Evolutionary conservation across 2,888 invertebrate genomes (phyloP), one percentile per base, ranked within the genome.

Genomic region (Drosophila diplacantha): DNA sequence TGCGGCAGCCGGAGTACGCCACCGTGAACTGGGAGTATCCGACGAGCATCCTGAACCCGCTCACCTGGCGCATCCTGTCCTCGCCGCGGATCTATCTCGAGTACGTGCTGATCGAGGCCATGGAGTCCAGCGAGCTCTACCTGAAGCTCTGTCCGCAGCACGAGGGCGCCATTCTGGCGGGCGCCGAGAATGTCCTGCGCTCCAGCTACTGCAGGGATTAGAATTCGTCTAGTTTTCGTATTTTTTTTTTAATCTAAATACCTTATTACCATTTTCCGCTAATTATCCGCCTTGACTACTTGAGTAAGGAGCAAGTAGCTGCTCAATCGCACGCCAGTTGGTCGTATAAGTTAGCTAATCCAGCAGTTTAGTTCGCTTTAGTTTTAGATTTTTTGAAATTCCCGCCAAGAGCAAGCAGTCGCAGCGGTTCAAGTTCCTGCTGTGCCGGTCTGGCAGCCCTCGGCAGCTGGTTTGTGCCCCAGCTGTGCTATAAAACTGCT

Each of bases 21-120:
- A 91, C 93, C 70, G 91, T 95, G 2, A 91, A 93, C 77, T 96
- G 95, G 95, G 92, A 93, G 77, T 95, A 94, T 78, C 92, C 93
- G 77, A 93, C 93, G 4, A 94, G 93, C 68, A 87, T 94, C 22
- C 91, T 95, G 74, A 96, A 95, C 87, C 94, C 95, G 0, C 90
- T 95, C 70, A 95, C 95, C 0, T 96, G 96, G 95, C 90, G 96
- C 59, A 87, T 95, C 35, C 87, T 95, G 9, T 91, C 93, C 57
- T 92, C 92, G 6, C 94, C 96, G 0, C 91, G 92, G 69, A 92
- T 95, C 55, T 94, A 92, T 84, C 88, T 96, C 47, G 93, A 93
- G 59, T 92, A 92, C 67, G 88, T 96, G 38, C 91, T 91, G 46
- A 89, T 96, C 35, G 93, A 94, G 43, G 93, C 92, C 12, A 89